Evolutionary conservation across 2,113 vertebrate species (phyloP).

Genomic region (Ailuropoda melanoleuca): DNA sequence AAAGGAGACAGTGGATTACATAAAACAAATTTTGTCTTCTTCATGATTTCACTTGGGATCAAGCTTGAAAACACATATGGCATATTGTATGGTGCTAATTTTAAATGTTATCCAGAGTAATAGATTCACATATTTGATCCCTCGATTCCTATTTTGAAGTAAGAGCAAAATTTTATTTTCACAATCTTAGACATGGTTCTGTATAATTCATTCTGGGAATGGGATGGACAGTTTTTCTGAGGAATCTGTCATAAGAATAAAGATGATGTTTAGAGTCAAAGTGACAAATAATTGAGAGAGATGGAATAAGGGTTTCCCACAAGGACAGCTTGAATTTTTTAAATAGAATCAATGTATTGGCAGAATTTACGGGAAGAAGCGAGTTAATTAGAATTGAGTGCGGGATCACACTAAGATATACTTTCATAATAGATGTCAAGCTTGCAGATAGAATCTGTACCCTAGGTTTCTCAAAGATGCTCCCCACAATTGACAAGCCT

Average conservation of each 20-base stretch:
- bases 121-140: not conserved
- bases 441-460: not conserved
- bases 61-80: not conserved
- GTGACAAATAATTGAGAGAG: not conserved
- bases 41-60: not conserved
- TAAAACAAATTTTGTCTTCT: not conserved
- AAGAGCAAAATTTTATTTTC: not conserved
- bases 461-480: not conserved
- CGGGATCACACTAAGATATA: not conserved
- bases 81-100: not conserved
- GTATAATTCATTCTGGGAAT: not conserved
- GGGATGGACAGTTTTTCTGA: not conserved
- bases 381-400: constrained; percentile 26
- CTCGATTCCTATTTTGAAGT: constrained; percentile 23
- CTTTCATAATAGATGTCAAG: not conserved
- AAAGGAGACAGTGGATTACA: not conserved
- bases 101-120: not conserved
- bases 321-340: not conserved
- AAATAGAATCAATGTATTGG: not conserved
- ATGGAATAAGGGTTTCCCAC: not conserved
- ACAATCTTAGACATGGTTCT: not conserved
- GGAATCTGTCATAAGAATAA: not conserved
- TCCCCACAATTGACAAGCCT: not conserved
- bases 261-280: not conserved
- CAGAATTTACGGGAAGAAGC: not conserved